phyloP scores from a whole-genome alignment of 1,140 invertebrate species.

The Drosophila asahinai region DNA sequence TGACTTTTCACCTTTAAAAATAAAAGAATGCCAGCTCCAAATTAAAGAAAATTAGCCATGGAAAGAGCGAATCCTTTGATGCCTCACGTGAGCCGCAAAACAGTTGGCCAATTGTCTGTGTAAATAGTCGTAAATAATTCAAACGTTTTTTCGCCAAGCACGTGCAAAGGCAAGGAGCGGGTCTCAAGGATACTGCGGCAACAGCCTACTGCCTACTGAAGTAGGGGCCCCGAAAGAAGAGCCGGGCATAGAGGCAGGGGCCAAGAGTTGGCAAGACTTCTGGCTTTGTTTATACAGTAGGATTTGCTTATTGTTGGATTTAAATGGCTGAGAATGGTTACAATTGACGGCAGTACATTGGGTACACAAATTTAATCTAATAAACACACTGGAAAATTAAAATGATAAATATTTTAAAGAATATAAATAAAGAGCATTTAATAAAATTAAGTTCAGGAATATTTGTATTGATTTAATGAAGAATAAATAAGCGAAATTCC shows the following conservation, averaged over 20 bases:
- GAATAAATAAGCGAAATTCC: neutral
- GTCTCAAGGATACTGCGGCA: conserved; percentile 63
- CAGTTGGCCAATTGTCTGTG: conserved; percentile 66
- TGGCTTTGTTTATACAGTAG: conserved; percentile 36
- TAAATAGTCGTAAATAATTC: conserved; percentile 76
- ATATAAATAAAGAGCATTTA: neutral
- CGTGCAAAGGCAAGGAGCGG: conserved; percentile 11
- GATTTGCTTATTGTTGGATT: conserved; percentile 36
- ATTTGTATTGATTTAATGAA: neutral
- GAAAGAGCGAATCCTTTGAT: conserved; percentile 9
- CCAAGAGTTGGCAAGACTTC: conserved; percentile 44
- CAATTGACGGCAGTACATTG: conserved; percentile 9
- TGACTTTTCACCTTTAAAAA: conserved; percentile 20
- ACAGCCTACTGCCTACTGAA: conserved; percentile 40
- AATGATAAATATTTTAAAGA: neutral
- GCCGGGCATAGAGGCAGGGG: conserved; percentile 2
- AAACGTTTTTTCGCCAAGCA: conserved; percentile 48
- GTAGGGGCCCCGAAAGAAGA: conserved; percentile 3
- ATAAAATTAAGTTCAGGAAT: neutral
- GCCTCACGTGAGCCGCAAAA: conserved; percentile 52
- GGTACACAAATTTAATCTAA: neutral
- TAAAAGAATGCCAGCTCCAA: conserved; percentile 14
- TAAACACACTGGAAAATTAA: neutral
- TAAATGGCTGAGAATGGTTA: conserved; percentile 26
- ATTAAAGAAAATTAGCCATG: conserved; percentile 34